Evolutionary conservation across 2,113 vertebrate genomes (phyloP).

Genomic region (Tetrax tetrax): DNA sequence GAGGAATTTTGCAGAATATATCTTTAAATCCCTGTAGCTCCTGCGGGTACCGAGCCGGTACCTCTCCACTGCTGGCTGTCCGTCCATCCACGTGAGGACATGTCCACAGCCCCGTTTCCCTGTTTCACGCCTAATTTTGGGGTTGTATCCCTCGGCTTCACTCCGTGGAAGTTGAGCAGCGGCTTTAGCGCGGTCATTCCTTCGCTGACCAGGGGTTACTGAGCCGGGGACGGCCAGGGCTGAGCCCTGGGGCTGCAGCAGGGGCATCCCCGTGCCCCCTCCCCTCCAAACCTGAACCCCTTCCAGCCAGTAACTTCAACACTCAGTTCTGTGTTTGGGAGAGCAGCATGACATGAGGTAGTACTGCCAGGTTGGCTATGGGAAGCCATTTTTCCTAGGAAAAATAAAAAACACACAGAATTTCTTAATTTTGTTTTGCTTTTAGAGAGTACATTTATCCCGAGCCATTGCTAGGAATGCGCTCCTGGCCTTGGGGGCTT

Average conservation of each 20-base stretch:
- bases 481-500: neutral
- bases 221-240: neutral
- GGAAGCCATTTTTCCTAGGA: neutral
- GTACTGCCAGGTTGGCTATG: neutral
- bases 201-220: rapidly evolving
- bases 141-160: neutral
- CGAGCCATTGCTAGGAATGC: neutral
- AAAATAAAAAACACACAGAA: rapidly evolving
- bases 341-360: neutral
- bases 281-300: rapidly evolving
- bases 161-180: neutral
- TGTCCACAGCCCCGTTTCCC: rapidly evolving
- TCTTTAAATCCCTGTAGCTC: neutral
- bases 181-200: neutral
- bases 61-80: neutral
- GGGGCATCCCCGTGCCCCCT: neutral
- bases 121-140: neutral
- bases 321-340: neutral
- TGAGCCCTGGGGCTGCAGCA: neutral
- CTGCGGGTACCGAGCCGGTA: rapidly evolving
- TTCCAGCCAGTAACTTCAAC: neutral
- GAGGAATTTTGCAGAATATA: rapidly evolving
- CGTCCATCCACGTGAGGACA: neutral
- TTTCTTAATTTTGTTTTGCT: neutral
- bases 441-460: neutral